Base-by-base conservation (phyloP, 2,113 vertebrate species). In the Smithornis capensis region DNA sequence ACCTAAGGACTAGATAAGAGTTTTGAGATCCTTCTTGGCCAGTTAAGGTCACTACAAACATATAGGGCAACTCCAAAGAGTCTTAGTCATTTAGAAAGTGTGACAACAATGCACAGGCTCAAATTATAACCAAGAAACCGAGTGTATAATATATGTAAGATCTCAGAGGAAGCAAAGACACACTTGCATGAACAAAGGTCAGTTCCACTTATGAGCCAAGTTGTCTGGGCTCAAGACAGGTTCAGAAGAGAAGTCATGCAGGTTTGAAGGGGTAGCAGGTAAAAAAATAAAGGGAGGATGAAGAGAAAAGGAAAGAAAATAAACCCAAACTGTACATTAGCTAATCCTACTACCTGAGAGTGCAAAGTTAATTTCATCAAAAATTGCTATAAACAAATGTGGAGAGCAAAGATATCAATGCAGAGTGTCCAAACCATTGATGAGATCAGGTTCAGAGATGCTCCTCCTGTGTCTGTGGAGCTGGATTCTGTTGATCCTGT, bases 291-390 rank as follows among this genome's bases (percentile, higher is more conserved):
- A 9, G 12, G 3, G 13, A 2, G 3, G 2, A 27, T 12, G 18
- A 2, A 4, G 3, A 9, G 2, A 1, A 14, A 37, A 50, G 7
- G 22, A 67, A 64, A n/a, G 22, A 35, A 47, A 59, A 16, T 2
- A 8, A 2, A 12, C 4, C 7, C 8, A 33, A 81, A 15, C 3
- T 33, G 5, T 31, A 14, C 14, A 13, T 81, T 77, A 81, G 3
- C 25, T 65, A 70, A 53, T 86, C 28, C 17, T 62, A 7, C 33
- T 49, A 5, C 13, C 9, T 28, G 5, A 80, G 10, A 2, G 2
- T 33, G 6, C 28, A 45, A 67, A 47, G 21, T 24, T 19, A 91
- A 49, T 90, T 94, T 69, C 6, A 22, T 29, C 5, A 57, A 85
- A 64, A 82, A 12, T 17, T 42, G 14, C 49, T 33, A 8, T 38